A percentile compares a stretch with the other conserved stretches of the same genome.
These are phyloP conservation scores for Hirtodrosophila duncani DNA, from an alignment of 2,888 invertebrate species.

Conservation along the genomic window DNA sequence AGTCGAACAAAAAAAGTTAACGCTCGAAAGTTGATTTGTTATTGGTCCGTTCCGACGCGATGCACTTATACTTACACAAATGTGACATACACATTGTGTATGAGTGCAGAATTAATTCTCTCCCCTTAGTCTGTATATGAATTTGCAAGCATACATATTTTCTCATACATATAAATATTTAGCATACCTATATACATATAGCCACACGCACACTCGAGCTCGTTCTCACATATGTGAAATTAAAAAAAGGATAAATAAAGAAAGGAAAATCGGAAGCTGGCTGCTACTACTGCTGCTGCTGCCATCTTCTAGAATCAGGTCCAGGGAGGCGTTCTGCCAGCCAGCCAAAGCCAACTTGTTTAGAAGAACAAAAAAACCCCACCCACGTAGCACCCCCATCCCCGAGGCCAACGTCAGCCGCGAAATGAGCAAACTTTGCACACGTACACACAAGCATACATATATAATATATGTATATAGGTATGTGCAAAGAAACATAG, in stretches of 20 bases:
- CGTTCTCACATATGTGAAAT: conserved; percentile 8
- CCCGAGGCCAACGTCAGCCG: conserved; percentile 9
- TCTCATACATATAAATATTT: neutral
- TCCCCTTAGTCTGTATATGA: no score
- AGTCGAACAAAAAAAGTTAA: no score
- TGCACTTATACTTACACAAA: no score
- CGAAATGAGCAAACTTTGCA: conserved; percentile 42
- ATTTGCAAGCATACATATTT: no score
- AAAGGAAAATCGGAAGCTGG: conserved; percentile 1
- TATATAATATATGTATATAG: neutral
- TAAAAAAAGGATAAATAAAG: conserved; percentile 1
- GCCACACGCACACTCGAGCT: neutral
- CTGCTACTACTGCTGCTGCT: neutral
- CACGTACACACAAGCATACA: no score
- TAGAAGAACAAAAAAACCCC: neutral
- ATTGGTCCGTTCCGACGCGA: no score
- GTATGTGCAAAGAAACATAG: neutral
- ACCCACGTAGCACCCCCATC: neutral
- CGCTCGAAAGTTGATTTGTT: no score
- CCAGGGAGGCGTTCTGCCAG: neutral
- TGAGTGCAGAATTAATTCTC: no score
- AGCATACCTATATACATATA: neutral
- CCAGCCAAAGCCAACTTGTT: conserved; percentile 7
- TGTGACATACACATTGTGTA: no score
- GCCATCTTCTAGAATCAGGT: no score